Base-by-base conservation (phyloP, 2,113 vertebrate species). In the Nettapus auritus region DNA sequence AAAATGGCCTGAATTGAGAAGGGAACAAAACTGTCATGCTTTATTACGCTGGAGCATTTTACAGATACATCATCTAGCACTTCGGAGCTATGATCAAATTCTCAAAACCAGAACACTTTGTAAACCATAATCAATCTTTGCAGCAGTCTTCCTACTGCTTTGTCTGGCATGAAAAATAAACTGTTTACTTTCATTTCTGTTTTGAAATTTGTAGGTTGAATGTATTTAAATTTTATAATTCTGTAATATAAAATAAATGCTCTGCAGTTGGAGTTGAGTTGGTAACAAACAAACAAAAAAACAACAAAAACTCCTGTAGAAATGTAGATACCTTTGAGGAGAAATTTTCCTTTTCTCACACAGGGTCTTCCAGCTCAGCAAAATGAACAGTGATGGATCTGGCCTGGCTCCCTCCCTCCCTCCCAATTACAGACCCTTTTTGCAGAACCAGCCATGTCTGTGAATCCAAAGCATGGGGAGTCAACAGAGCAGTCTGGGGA, bases 1-100 rank as follows among this genome's bases (percentile, higher is more conserved):
- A 99, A 99, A 97, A 99, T 99, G 77, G 99, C 99, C 99, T 99
- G 96, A 91, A 98, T 98, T 48, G 86, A 93, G 86, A 95, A 82
- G 69, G 50, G 68, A 87, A 87, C 90, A 82, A 52, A 90, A 63
- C 74, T 62, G 87, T 90, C 90, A 94, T 70, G 67, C 76, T 97
- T 97, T 96, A 93, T 80, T 76, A 86, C 52, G 52, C 23, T 12
- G 12, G 48, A 94, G 50, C 86, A 87, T 94, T 96, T 98, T 94
- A 98, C 28, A 89, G 78, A 86, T 44, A 42, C 56, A 93, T 84
- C 85, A 95, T 95, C 80, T 78, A 90, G 87, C 34, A 50, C 87
- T 96, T 91, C 59, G n/a, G 81, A 88, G 90, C 85, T 85, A 40
- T 86, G 79, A 94, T 89, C 86, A 79, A 71, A 94, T 94, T 97